Evolutionary conservation across 1,140 invertebrate genomes (phyloP).

Genomic region (Pseudomyrmex dendroicus): DNA sequence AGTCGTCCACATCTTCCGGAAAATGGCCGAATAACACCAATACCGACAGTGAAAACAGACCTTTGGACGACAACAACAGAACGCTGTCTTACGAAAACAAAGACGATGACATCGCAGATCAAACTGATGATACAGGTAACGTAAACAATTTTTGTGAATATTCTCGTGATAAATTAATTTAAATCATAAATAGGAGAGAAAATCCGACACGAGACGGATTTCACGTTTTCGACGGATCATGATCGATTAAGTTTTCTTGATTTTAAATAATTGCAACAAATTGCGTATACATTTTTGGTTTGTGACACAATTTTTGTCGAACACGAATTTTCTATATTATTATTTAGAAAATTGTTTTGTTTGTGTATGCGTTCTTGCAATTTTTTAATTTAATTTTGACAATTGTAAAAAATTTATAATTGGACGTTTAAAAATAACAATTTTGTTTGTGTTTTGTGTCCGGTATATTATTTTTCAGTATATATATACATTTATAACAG

Average conservation of each 20-base stretch:
- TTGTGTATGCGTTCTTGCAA: neutral
- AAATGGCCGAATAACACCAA: conserved; percentile 76
- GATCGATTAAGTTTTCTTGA: neutral
- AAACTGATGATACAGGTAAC: conserved; percentile 79
- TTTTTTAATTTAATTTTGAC: conserved; percentile 4
- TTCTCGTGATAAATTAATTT: conserved; percentile 13
- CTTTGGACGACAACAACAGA: conserved; percentile 75
- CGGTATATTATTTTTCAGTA: conserved; percentile 70
- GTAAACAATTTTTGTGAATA: conserved; percentile 43
- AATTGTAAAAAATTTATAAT: conserved; percentile 15
- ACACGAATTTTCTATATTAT: conserved; percentile 5
- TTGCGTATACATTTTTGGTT: neutral
- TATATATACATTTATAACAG: too few species aligned
- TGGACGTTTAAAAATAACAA: conserved; percentile 34
- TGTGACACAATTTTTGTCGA: neutral
- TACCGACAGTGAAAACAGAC: conserved; percentile 71
- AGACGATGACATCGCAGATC: conserved; percentile 74
- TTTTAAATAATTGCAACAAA: conserved; percentile 20
- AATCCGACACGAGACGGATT: neutral
- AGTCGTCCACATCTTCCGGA: conserved; percentile 80
- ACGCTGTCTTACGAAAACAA: conserved; percentile 77
- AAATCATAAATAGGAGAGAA: conserved; percentile 1
- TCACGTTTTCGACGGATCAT: too few species aligned
- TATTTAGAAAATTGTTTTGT: neutral
- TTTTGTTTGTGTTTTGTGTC: conserved; percentile 81